Evolutionary conservation across 2,888 invertebrate genomes (phyloP), one percentile per base, ranked within the genome.

Genomic region (Antheraea yamamai): DNA sequence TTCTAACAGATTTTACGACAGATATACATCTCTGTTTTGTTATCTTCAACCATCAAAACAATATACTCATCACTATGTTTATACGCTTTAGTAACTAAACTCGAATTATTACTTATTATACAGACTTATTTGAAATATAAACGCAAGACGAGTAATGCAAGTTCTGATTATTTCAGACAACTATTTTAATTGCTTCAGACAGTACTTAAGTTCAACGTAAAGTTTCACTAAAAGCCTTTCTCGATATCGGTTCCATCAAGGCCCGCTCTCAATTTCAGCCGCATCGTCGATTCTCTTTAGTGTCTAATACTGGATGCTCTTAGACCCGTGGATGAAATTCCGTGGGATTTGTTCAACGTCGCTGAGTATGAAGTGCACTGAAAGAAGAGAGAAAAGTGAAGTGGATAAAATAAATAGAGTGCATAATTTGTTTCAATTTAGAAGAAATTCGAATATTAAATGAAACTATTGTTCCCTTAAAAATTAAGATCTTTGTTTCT

Each of bases 231-330:
- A 70, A 70, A 70, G 70, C 70, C 70, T 70, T 70, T 70, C 39
- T 20, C 70, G 70, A 70, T 70, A 70, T 70, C 70, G 70, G 70
- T 70, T 70, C 39, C 20, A 39, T 70, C 39, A 39, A 18, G 18
- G 10, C 70, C 39, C 70, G 70, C 18, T 70, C 39, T 70, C 70
- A 39, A 70, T 70, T 39, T 39, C 70, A 70, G n/a, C 70, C 70
- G 70, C 70, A 70, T 70, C 70, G 39, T 70, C 70, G 70, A 70
- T 70, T 70, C 70, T 39, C 70, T 70, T 70, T 70, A 70, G 70
- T 70, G n/a, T 26, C 23, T 70, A 70, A 70, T 70, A 70, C 39
- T 39, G 39, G 39, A 10, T 39, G 70, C 70, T 70, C 70, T 70
- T 39, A 70, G 70, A 39, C 35, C 39, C 70, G 39, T 70, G 35